Conservation (phyloP, 2,113 vertebrate genomes). For the Anhinga rufa region DNA sequence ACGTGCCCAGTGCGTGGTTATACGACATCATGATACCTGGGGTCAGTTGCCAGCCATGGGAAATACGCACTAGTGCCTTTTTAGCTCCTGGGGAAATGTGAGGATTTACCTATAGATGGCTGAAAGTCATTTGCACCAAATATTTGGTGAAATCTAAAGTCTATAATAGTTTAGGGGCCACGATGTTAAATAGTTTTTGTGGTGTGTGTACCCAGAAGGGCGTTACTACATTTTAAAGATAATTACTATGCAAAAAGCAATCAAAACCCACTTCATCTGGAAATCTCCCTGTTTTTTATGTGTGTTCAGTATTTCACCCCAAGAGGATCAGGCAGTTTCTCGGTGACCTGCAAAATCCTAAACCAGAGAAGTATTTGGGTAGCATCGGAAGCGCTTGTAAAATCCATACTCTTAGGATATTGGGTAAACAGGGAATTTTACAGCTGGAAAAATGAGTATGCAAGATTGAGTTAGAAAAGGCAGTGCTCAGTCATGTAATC, state of each 20-base stretch:
- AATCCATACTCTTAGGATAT: background rate
- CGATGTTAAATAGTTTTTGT: background rate
- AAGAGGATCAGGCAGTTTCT: background rate
- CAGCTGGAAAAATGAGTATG: background rate
- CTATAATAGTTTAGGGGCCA: accelerated
- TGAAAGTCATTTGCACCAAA: background rate
- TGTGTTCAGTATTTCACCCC: background rate
- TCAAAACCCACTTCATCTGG: background rate
- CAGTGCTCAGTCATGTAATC: background rate
- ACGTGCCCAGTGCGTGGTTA: background rate
- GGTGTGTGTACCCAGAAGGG: background rate
- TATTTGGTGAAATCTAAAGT: background rate
- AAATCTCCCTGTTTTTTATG: background rate
- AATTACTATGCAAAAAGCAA: background rate
- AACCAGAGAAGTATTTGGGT: background rate
- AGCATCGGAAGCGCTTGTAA: background rate
- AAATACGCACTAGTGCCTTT: background rate
- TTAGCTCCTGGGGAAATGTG: background rate
- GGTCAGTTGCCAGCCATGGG: background rate
- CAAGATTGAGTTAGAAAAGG: background rate
- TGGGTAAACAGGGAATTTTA: background rate
- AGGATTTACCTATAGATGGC: background rate
- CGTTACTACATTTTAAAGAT: background rate
- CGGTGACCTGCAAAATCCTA: background rate
- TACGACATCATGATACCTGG: background rate